A percentile compares a stretch with the other conserved stretches of the same genome.
phyloP scores from a whole-genome alignment of 1,140 invertebrate species.

The Phymorhynchus buccinoides region DNA sequence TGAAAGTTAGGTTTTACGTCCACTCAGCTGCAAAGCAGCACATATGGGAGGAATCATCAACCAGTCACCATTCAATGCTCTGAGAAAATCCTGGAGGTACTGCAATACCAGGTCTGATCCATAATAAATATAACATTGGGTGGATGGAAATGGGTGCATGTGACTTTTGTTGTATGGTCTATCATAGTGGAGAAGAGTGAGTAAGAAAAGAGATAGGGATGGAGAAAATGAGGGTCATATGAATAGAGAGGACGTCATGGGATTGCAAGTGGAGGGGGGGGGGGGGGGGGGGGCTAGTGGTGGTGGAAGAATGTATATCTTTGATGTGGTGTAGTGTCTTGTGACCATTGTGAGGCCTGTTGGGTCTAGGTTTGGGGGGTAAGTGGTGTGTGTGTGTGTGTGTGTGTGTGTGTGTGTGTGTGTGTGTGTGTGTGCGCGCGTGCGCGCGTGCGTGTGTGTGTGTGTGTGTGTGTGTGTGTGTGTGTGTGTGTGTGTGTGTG shows the following conservation, averaged over 20 bases:
- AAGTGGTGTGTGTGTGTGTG: no score
- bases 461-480: no score
- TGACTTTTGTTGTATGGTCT: background rate
- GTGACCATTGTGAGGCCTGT: background rate
- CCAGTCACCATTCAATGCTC: no score
- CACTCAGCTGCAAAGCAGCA: background rate
- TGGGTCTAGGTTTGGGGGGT: background rate
- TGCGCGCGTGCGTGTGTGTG: no score
- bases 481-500: background rate
- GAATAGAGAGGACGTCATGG: no score
- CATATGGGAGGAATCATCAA: no score
- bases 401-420: constrained; percentile 21
- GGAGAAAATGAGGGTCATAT: no score
- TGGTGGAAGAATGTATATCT: background rate
- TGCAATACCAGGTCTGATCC: no score
- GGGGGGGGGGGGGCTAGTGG: background rate
- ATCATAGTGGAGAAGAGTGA: background rate
- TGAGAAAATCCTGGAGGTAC: no score
- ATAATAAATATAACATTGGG: background rate
- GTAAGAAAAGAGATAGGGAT: background rate
- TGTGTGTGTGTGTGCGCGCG: no score
- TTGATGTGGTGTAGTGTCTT: background rate
- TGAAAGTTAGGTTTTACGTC: no score
- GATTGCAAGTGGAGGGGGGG: background rate
- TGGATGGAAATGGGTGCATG: background rate